Conservation (phyloP, 2,797 vertebrate species). For the Neomorphus geoffroyi region DNA sequence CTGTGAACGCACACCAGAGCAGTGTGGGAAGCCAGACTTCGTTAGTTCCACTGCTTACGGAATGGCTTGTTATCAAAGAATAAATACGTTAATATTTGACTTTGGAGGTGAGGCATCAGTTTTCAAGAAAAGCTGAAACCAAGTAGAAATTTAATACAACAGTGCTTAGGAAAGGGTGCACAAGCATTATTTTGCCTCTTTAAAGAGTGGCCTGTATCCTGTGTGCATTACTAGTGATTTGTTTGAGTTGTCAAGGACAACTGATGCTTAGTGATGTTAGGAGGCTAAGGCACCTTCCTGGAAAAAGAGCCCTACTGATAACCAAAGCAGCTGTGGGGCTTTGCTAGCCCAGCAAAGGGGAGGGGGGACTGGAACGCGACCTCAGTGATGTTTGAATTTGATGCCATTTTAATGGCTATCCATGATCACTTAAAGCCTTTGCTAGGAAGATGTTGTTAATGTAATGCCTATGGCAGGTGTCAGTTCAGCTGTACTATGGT, state of each 20-base stretch:
- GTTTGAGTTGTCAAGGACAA: not conserved
- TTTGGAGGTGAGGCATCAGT: not conserved
- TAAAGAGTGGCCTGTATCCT: rapidly evolving
- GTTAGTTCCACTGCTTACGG: not conserved
- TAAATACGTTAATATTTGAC: not conserved
- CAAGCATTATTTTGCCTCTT: not conserved
- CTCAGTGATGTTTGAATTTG: not conserved
- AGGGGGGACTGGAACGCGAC: too few relatives aligned
- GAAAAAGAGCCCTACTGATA: not conserved
- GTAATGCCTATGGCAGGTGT: too few relatives aligned
- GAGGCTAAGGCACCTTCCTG: not conserved
- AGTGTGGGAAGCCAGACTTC: not conserved
- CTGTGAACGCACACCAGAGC: rapidly evolving
- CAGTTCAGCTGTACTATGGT: too few relatives aligned
- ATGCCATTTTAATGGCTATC: too few relatives aligned
- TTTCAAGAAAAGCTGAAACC: not conserved
- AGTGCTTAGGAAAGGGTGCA: not conserved
- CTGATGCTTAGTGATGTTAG: not conserved
- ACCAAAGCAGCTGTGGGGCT: not conserved
- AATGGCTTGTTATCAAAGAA: not conserved
- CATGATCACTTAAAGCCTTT: too few relatives aligned
- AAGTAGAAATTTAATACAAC: not conserved
- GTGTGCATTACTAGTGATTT: rapidly evolving
- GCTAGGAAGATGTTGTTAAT: too few relatives aligned
- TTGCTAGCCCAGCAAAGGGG: not conserved